Percentiles rank a stretch among this genome's conserved stretches.
These are phyloP conservation scores for Hirundichthys speculiger DNA, from an alignment of 2,113 vertebrate species.

Conservation along the genomic window DNA sequence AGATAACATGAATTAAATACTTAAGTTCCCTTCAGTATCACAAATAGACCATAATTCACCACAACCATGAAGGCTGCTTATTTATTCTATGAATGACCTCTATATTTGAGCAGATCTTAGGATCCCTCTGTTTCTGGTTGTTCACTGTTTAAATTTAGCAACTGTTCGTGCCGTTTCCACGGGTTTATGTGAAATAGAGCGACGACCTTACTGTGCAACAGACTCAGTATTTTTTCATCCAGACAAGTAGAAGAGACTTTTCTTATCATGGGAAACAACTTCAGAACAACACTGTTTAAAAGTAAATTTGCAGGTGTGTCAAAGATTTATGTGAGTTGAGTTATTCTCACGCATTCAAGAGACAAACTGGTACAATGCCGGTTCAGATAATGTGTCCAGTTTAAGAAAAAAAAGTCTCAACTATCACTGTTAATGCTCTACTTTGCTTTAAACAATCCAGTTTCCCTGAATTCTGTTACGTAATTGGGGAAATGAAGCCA, in stretches of 20 bases:
- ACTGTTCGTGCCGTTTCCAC: background rate
- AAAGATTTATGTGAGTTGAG: too few relatives aligned
- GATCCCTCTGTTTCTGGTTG: background rate
- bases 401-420: too few relatives aligned
- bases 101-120: background rate
- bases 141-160: background rate
- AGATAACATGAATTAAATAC: fast-evolving
- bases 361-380: too few relatives aligned
- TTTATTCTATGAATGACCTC: constrained; percentile 3
- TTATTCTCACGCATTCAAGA: too few relatives aligned
- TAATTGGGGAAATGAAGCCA: too few relatives aligned
- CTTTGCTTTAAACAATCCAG: too few relatives aligned
- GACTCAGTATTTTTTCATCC: background rate
- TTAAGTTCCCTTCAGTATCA: background rate
- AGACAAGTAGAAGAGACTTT: background rate
- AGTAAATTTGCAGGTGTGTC: too few relatives aligned
- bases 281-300: too few relatives aligned
- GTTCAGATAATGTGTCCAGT: too few relatives aligned
- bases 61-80: background rate
- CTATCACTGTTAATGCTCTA: too few relatives aligned
- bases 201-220: background rate
- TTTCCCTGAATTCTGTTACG: too few relatives aligned
- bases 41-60: background rate
- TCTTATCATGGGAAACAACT: background rate
- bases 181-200: too few relatives aligned